Evolutionary conservation across 2,888 invertebrate species (phyloP).

Genomic region (Zeuzera pyrina): DNA sequence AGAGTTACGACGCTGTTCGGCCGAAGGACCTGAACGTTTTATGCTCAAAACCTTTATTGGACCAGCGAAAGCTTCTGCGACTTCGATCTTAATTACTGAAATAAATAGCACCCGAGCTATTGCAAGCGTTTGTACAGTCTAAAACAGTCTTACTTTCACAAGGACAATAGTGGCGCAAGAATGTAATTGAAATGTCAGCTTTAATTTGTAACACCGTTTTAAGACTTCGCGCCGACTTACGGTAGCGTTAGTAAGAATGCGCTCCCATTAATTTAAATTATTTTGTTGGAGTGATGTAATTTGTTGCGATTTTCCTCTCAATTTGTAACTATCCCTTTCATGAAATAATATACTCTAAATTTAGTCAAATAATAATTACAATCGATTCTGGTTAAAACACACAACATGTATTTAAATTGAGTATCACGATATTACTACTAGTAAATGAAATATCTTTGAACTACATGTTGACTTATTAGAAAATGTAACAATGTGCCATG

Average conservation of each 20-base stretch:
- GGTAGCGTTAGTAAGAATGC: constrained; percentile 32
- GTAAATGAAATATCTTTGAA: too few relatives aligned
- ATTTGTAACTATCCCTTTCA: constrained; percentile 19
- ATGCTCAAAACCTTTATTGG: constrained; percentile 46
- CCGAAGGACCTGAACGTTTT: constrained; percentile 43
- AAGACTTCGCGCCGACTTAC: constrained; percentile 24
- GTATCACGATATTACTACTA: too few relatives aligned
- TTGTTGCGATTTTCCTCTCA: constrained; percentile 30
- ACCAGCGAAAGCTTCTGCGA: constrained; percentile 20
- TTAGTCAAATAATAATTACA: too few relatives aligned
- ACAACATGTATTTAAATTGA: too few relatives aligned
- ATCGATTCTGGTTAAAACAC: too few relatives aligned
- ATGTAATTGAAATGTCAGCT: constrained; percentile 66
- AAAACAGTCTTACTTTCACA: constrained; percentile 14
- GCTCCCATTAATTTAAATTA: constrained; percentile 43
- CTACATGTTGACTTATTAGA: too few relatives aligned
- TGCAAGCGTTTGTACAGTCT: constrained; percentile 1
- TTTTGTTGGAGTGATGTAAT: constrained; percentile 19
- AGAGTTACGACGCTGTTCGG: constrained; percentile 52
- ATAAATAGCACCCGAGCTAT: too few relatives aligned
- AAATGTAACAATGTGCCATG: too few relatives aligned
- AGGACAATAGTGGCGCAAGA: constrained; percentile 59
- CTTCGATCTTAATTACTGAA: constrained; percentile 39
- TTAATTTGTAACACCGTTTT: constrained; percentile 57
- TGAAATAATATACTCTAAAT: too few relatives aligned